Evolutionary conservation across 2,797 vertebrate species (phyloP).

Genomic region (Semaprochilodus insignis): DNA sequence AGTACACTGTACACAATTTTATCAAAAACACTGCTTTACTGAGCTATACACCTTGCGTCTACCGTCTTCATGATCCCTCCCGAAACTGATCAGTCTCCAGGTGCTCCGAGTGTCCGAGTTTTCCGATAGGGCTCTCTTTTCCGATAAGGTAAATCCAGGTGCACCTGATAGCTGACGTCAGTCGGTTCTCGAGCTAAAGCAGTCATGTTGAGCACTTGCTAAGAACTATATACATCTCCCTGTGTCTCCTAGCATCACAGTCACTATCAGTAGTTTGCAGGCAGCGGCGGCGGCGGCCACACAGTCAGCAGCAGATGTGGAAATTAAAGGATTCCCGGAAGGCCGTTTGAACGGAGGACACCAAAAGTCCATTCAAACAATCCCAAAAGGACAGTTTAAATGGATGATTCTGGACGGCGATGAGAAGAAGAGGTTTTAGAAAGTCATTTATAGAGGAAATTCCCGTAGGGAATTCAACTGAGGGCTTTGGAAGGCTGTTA

Average conservation of each 20-base stretch:
- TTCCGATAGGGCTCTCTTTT: neutral
- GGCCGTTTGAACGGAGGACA: neutral
- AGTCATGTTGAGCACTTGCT: constrained; percentile 45
- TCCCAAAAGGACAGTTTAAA: neutral
- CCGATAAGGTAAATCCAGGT: neutral
- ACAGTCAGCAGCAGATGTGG: constrained; percentile 4
- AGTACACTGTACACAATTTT: constrained; percentile 59
- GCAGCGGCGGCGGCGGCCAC: constrained; percentile 1
- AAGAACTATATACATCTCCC: constrained; percentile 61
- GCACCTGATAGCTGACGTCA: neutral
- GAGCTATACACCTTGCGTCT: constrained; percentile 10
- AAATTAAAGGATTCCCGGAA: neutral
- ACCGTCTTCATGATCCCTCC: neutral
- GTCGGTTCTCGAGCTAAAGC: constrained; percentile 47
- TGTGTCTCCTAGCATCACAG: constrained; percentile 46
- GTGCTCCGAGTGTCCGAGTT: neutral
- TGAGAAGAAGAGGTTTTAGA: neutral
- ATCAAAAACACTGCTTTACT: constrained; percentile 38
- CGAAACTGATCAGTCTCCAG: neutral
- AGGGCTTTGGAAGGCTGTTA: neutral
- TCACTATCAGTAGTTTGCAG: constrained; percentile 6
- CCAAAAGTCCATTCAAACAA: neutral
- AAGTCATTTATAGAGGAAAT: neutral
- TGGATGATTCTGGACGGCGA: neutral
- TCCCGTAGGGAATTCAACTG: neutral